phyloP scores from a whole-genome alignment of 2,888 invertebrate species.

The Diarsia rubi region DNA sequence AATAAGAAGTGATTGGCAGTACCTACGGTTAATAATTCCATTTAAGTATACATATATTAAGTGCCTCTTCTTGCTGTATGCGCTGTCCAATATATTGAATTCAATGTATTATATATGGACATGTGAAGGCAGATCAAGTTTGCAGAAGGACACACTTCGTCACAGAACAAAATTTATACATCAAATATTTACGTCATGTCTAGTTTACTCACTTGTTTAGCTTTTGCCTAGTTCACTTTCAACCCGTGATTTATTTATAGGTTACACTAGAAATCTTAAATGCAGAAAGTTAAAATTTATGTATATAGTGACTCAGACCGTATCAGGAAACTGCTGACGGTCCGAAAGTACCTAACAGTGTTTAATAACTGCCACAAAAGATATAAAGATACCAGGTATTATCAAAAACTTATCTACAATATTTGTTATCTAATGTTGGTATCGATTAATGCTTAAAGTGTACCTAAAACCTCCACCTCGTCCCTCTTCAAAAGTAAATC shows the following conservation, averaged over 20 bases:
- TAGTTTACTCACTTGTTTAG: conserved; percentile 34
- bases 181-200: not conserved
- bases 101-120: conserved; percentile 10
- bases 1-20: not conserved
- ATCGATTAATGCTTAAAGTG: conserved; percentile 31
- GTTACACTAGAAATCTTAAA: not conserved
- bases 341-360: conserved; percentile 1
- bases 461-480: conserved; percentile 30
- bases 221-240: not conserved
- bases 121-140: conserved; percentile 35
- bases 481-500: conserved; percentile 23
- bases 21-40: not conserved
- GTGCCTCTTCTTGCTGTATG: not conserved
- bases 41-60: not conserved
- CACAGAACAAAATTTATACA: not conserved
- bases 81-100: not conserved
- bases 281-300: not conserved
- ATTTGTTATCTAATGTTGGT: conserved; percentile 25
- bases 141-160: conserved; percentile 1
- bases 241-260: not conserved
- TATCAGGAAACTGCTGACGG: not conserved
- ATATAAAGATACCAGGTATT: conserved; percentile 18
- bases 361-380: conserved; percentile 22
- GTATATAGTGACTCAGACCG: not conserved
- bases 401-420: conserved; percentile 43